These are phyloP conservation scores for Eueides isabella DNA, from an alignment of 1,140 invertebrate species.

Conservation along the genomic window DNA sequence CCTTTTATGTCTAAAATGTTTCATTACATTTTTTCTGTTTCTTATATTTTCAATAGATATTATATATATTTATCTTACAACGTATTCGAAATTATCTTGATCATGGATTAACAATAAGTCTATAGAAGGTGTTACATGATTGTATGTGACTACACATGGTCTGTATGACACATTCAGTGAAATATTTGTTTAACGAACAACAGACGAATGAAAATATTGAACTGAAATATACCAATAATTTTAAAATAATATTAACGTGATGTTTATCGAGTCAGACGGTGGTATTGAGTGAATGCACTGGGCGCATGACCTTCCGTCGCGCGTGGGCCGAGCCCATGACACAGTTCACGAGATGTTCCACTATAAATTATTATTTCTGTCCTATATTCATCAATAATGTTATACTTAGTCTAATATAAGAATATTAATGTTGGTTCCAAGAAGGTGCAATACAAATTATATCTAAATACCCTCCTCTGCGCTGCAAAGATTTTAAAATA, in stretches of 20 bases:
- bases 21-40: not conserved
- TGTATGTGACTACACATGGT: no score
- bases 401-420: not conserved
- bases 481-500: not conserved
- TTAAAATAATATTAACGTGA: conserved; percentile 32
- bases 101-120: no score
- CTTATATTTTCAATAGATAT: not conserved
- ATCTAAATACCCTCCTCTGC: not conserved
- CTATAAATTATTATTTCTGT: conserved; percentile 66
- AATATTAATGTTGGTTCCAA: not conserved
- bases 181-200: not conserved
- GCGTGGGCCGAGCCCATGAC: conserved; percentile 78
- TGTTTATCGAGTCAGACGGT: conserved; percentile 38
- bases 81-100: not conserved
- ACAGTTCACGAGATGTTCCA: conserved; percentile 71
- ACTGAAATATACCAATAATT: conserved; percentile 7
- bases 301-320: conserved; percentile 68
- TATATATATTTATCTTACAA: not conserved
- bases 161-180: not conserved
- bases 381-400: conserved; percentile 48
- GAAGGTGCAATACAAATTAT: not conserved
- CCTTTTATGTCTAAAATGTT: conserved; percentile 6
- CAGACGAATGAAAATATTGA: not conserved
- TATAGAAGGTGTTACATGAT: no score
- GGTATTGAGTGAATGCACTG: conserved; percentile 45